A percentile compares a stretch with the other conserved stretches of the same genome.
These are phyloP conservation scores for Scelioninae gen. 1 DNA, from an alignment of 2,888 invertebrate species.

Conservation along the genomic window DNA sequence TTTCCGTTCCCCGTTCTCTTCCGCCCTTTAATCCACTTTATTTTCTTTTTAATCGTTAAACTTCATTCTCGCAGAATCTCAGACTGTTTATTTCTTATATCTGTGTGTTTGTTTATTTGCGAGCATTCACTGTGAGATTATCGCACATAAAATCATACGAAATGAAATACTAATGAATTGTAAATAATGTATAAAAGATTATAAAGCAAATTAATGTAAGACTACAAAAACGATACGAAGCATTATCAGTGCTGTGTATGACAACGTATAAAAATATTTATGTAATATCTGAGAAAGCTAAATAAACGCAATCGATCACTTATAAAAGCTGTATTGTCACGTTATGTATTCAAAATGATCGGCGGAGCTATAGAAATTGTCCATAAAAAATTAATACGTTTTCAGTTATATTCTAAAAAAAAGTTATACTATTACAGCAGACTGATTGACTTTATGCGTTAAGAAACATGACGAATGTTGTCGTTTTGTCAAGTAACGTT, in stretches of 20 bases:
- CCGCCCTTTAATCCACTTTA: not conserved
- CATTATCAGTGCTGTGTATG: not conserved
- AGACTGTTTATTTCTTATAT: not conserved
- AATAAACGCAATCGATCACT: conserved; percentile 45
- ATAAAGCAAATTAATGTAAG: conserved; percentile 2
- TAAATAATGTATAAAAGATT: conserved; percentile 12
- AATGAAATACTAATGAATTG: conserved; percentile 2
- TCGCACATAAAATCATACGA: not conserved
- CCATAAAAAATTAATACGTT: conserved; percentile 36
- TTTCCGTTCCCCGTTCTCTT: not conserved
- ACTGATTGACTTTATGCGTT: conserved; percentile 29
- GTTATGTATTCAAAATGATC: conserved; percentile 15
- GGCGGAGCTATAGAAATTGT: conserved; percentile 10
- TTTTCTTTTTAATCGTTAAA: not conserved
- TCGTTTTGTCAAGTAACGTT: conserved; percentile 20
- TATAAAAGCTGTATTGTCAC: conserved; percentile 7
- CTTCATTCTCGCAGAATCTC: not conserved
- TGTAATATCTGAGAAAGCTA: conserved; percentile 42
- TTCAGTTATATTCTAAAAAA: not conserved
- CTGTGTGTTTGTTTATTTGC: not conserved
- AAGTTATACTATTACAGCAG: conserved; percentile 31
- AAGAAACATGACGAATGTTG: conserved; percentile 35
- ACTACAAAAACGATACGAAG: not conserved
- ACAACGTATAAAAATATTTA: conserved; percentile 26
- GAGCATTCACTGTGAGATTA: not conserved